Conservation (phyloP, 2,888 invertebrate species). For the Sarcophaga variegata region DNA sequence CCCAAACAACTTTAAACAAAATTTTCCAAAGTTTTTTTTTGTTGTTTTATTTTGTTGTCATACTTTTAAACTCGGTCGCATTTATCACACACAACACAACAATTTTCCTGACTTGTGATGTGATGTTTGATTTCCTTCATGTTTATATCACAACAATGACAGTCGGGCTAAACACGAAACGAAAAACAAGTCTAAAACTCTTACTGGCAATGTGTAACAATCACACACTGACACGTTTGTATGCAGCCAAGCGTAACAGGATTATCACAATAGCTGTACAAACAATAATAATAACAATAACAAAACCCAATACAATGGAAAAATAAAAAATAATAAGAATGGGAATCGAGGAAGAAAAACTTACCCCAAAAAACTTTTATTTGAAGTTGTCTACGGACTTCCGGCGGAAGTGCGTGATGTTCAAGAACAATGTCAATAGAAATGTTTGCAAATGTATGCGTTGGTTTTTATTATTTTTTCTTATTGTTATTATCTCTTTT, state of each 20-base stretch:
- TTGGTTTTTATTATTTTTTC: conserved; percentile 8
- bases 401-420: conserved; percentile 54
- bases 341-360: conserved; percentile 17
- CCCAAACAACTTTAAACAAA: too few species aligned
- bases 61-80: too few species aligned
- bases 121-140: neutral
- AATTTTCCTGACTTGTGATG: neutral
- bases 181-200: conserved; percentile 19
- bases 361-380: conserved; percentile 52
- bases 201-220: neutral
- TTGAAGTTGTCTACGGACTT: conserved; percentile 48
- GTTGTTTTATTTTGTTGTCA: too few species aligned
- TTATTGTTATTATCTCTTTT: conserved; percentile 8
- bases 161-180: neutral
- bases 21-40: too few species aligned
- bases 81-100: too few species aligned
- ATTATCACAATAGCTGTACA: neutral
- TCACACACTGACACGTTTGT: neutral
- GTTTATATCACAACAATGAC: neutral
- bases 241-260: neutral
- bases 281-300: neutral
- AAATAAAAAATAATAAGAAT: neutral
- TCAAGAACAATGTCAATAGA: conserved; percentile 13
- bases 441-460: conserved; percentile 4
- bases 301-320: neutral